A percentile compares a stretch with the other conserved stretches of the same genome.
Evolutionary conservation across 2,888 invertebrate species (phyloP).

Genomic region (Geotrupes spiniger): DNA sequence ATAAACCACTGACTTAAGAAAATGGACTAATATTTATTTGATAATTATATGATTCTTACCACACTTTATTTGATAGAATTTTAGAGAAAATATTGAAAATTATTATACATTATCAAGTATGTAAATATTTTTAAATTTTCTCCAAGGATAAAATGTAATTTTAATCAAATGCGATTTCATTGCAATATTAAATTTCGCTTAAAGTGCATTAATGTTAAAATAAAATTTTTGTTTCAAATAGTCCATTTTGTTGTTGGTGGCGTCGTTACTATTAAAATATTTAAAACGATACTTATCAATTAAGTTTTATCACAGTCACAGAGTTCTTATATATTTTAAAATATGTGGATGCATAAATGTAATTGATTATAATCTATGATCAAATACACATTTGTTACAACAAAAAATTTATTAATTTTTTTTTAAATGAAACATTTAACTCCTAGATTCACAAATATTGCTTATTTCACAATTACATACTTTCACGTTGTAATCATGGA

Average conservation of each 20-base stretch:
- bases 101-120: no score
- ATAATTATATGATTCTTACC: neutral
- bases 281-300: constrained; percentile 30
- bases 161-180: neutral
- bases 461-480: neutral
- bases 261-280: constrained; percentile 20
- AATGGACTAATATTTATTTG: neutral
- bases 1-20: neutral
- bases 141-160: constrained; percentile 10
- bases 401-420: neutral
- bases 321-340: constrained; percentile 42
- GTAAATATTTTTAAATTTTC: constrained; percentile 13
- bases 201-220: no score
- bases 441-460: no score
- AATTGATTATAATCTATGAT: constrained; percentile 5
- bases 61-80: no score
- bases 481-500: constrained; percentile 4
- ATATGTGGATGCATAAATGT: constrained; percentile 40
- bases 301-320: constrained; percentile 49
- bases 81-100: constrained; percentile 6
- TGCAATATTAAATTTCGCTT: no score
- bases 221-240: neutral
- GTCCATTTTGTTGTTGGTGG: constrained; percentile 27
- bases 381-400: constrained; percentile 10
- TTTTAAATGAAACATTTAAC: neutral